Conservation (phyloP, 2,113 vertebrate species). For the Rallus limicola region DNA sequence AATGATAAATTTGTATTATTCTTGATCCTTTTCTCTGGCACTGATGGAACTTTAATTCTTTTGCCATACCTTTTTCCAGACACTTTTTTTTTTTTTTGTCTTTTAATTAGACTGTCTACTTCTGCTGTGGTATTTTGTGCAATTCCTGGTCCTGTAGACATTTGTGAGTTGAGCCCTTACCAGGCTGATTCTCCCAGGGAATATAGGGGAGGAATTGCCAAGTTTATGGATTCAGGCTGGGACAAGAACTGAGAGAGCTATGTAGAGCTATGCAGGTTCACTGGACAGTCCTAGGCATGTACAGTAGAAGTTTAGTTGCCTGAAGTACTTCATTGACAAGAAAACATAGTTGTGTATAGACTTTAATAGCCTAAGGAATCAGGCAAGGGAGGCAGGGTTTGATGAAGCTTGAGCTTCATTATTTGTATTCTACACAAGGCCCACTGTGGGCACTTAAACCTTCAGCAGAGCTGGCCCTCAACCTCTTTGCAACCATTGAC, state of each 20-base stretch:
- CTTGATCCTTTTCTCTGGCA: neutral
- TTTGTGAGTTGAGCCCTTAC: neutral
- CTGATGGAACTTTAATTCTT: neutral
- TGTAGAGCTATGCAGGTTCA: neutral
- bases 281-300: neutral
- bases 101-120: neutral
- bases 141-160: neutral
- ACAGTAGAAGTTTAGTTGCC: neutral
- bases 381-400: neutral
- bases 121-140: neutral
- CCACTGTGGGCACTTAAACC: neutral
- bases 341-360: neutral
- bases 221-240: neutral
- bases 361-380: neutral
- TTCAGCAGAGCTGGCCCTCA: neutral
- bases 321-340: neutral
- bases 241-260: neutral
- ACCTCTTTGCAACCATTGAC: neutral
- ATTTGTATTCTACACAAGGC: neutral
- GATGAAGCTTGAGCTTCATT: neutral
- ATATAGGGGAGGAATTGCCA: neutral
- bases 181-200: neutral
- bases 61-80: neutral
- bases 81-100: neutral
- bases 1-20: neutral